phyloP scores from a whole-genome alignment of 1,140 invertebrate genomes.

The Planococcus citri region DNA sequence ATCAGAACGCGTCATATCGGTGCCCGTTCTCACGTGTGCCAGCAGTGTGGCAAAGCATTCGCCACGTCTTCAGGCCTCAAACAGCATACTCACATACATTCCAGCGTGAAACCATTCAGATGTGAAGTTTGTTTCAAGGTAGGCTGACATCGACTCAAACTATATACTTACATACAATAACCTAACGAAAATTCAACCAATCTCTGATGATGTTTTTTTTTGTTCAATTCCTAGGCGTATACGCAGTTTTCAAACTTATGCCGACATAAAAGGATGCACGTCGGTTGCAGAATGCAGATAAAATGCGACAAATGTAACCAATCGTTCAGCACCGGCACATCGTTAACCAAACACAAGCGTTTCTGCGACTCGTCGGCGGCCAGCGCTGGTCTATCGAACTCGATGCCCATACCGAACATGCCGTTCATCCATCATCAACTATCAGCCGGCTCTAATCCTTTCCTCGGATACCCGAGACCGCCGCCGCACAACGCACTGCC shows the following conservation, averaged over 20 bases:
- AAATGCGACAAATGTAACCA: constrained; percentile 88
- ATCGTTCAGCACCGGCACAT: constrained; percentile 77
- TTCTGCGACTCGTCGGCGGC: constrained; percentile 54
- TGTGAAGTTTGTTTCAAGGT: constrained; percentile 81
- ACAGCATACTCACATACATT: constrained; percentile 99
- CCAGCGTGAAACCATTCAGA: constrained; percentile 94
- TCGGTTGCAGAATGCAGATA: constrained; percentile 72
- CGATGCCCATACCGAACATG: constrained; percentile 23
- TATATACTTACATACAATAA: no score
- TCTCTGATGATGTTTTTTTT: background rate
- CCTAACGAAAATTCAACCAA: background rate
- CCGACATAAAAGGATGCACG: constrained; percentile 97
- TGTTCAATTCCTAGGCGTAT: constrained; percentile 57
- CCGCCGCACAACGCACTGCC: constrained; percentile 35
- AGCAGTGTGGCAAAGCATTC: constrained; percentile 97
- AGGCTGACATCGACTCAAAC: constrained; percentile 27
- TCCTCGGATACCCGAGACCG: constrained; percentile 49
- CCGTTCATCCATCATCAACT: constrained; percentile 35
- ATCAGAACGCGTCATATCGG: constrained; percentile 87
- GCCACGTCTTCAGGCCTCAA: constrained; percentile 93
- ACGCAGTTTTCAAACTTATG: constrained; percentile 99
- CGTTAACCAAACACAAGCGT: constrained; percentile 67
- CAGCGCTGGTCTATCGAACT: constrained; percentile 18
- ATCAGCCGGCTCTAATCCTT: constrained; percentile 44
- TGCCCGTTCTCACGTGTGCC: constrained; percentile 85